Base-by-base conservation (phyloP, 2,113 vertebrate species). In the Albula glossodonta region DNA sequence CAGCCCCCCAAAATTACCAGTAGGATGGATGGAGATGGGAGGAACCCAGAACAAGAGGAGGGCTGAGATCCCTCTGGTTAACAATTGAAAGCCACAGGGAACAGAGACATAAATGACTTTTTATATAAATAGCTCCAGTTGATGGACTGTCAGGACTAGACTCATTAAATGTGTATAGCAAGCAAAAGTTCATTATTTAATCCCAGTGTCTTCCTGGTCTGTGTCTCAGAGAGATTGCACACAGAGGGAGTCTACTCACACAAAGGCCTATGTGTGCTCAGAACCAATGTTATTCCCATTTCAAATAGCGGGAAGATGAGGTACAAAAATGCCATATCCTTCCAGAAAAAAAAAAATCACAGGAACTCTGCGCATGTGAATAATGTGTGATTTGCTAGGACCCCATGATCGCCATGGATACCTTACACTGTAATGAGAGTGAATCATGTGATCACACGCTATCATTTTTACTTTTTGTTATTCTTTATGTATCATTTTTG, bases 121-220 rank as follows among this genome's bases (percentile, higher is more conserved):
- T 6, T 88, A 63, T 83, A 88, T 87, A 88, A 88, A 90, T 88
- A 88, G 77, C 74, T 83, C 70, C 85, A 57, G 7, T 31, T 74
- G 51, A 83, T 78, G 66, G 84, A 49, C 2, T 56, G 79, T 80
- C 86, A 60, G 82, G 19, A 17, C 83, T 86, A 10, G 31, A 84
- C 84, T 88, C 70, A 83, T 95, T 90, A 93, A 94, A 92, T 91
- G 93, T 94, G 56, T 53, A 95, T 92, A 88, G 70, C 15, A 87
- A 87, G 17, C 86, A 86, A 82, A 49, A 85, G 85, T 92, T 25
- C 90, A 94, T 92, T 89, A 92, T 94, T 92, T 81, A 93, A 74
- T 87, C 25, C 78, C 81, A 87, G 56, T 86, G 56, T 50, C 88
- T 60, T 63, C 48, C 80, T 84, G 80, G 50, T 85, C 85, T 53